Evolutionary conservation across 2,113 vertebrate species (phyloP).

Genomic region (Urocolius indicus): DNA sequence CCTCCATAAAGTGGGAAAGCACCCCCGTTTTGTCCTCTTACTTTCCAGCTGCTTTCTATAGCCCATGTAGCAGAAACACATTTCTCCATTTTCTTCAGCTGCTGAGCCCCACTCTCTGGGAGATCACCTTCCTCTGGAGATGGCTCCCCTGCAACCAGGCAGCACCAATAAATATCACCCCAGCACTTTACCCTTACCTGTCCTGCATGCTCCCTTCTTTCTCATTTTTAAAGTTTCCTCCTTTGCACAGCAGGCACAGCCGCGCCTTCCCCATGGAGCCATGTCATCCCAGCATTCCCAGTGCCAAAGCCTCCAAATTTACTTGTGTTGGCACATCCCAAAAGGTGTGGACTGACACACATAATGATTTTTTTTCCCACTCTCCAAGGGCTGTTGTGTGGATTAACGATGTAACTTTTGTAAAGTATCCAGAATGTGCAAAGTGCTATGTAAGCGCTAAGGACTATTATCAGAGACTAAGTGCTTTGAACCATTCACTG

Average conservation of each 20-base stretch:
- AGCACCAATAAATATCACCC: fast-evolving
- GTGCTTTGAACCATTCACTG: background rate
- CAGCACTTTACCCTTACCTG: background rate
- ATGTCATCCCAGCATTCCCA: fast-evolving
- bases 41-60: background rate
- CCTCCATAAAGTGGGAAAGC: background rate
- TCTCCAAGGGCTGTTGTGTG: background rate
- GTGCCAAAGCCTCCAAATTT: background rate
- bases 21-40: background rate
- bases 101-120: background rate
- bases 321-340: background rate
- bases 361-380: background rate
- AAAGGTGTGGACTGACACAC: background rate
- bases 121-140: background rate
- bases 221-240: background rate
- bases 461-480: background rate
- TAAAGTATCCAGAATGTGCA: background rate
- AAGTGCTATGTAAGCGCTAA: fast-evolving
- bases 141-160: background rate
- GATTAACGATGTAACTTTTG: background rate
- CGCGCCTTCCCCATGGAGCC: background rate
- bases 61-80: background rate
- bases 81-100: background rate
- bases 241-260: background rate
- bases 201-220: too few species aligned